phyloP scores from a whole-genome alignment of 2,797 vertebrate species.

The Echeneis naucrates region DNA sequence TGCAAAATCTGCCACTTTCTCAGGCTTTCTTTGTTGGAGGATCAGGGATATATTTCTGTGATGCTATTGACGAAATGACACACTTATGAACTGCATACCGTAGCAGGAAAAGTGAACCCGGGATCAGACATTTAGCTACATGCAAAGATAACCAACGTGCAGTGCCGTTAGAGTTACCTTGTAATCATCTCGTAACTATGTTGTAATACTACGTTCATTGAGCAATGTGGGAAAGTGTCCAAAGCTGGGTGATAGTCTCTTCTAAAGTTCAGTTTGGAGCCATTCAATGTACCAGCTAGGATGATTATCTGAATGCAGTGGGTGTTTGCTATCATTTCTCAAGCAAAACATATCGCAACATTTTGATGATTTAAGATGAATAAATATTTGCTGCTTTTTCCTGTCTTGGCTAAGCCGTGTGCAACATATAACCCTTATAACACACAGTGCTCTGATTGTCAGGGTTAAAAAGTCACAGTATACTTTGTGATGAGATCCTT shows the following conservation, averaged over 20 bases:
- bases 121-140: background rate
- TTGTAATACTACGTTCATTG: background rate
- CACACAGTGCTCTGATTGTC: background rate
- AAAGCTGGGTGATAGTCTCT: background rate
- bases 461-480: background rate
- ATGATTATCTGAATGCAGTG: background rate
- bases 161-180: background rate
- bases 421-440: background rate
- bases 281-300: background rate
- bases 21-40: background rate
- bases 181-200: background rate
- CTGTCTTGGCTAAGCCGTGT: background rate
- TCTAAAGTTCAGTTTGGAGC: background rate
- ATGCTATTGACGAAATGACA: slow-evolving; percentile 26
- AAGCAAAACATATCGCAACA: background rate
- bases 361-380: no score
- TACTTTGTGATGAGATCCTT: background rate
- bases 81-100: slow-evolving; percentile 26
- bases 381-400: background rate
- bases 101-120: background rate
- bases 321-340: background rate
- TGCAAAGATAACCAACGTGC: background rate
- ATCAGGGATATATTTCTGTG: slow-evolving; percentile 1
- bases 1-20: background rate
- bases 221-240: background rate